Conservation (phyloP, 2,113 vertebrate genomes). For the Egretta garzetta region DNA sequence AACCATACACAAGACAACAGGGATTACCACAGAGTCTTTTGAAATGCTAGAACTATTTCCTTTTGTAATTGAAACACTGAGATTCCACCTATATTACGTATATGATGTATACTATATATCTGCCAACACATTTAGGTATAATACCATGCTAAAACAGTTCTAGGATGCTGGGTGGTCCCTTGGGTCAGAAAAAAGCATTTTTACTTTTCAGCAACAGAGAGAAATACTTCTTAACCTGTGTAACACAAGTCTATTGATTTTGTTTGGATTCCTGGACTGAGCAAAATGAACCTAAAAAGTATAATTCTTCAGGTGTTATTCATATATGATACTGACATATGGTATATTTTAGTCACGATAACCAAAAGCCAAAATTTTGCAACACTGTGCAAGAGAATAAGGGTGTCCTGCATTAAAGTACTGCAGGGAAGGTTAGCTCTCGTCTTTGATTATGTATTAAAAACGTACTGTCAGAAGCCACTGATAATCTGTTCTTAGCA, state of each 20-base stretch:
- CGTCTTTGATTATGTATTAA: not conserved
- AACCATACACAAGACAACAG: not conserved
- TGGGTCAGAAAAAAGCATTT: not conserved
- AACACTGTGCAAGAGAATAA: not conserved
- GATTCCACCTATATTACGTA: not conserved
- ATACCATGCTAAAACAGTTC: not conserved
- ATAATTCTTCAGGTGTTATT: not conserved
- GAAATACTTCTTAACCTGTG: not conserved
- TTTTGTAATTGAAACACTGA: not conserved
- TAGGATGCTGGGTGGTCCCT: not conserved
- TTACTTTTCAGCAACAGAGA: not conserved
- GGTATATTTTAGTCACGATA: not conserved
- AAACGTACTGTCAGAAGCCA: not conserved
- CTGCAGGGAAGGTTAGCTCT: not conserved
- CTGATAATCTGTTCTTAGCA: not conserved
- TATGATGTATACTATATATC: not conserved
- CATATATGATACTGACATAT: accelerated
- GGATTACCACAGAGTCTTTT: not conserved
- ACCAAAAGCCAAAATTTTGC: not conserved
- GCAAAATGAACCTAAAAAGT: not conserved
- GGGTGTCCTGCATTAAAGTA: not conserved
- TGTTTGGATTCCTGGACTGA: not conserved
- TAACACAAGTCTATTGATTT: not conserved
- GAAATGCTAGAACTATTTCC: not conserved
- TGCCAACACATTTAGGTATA: not conserved